Conservation (phyloP, 2,888 invertebrate genomes). For the Leptura quadrifasciata region DNA sequence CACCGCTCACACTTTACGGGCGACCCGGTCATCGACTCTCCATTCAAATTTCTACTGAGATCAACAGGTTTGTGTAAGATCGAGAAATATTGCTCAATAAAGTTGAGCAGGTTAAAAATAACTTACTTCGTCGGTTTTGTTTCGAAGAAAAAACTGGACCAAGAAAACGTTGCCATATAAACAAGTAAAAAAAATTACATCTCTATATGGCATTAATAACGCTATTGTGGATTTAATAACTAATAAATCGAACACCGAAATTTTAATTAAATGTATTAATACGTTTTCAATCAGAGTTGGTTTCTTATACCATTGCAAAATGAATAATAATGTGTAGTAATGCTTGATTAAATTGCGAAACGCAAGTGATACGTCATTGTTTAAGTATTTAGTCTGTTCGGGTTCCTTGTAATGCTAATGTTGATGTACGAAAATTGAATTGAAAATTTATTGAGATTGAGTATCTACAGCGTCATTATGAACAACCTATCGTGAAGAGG, state of each 20-base stretch:
- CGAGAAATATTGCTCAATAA: conserved; percentile 21
- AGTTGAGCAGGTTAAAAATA: conserved; percentile 15
- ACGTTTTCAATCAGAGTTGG: not conserved
- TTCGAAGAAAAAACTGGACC: not conserved
- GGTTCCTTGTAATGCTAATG: not conserved
- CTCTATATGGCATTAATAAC: not conserved
- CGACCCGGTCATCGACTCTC: conserved; percentile 32
- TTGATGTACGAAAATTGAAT: not conserved
- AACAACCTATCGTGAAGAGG: no score
- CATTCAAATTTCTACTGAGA: conserved; percentile 28
- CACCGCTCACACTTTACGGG: conserved; percentile 5
- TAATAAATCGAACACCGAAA: not conserved
- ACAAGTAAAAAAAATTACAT: not conserved
- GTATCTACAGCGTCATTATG: no score
- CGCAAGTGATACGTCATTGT: not conserved
- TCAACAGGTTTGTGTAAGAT: conserved; percentile 21
- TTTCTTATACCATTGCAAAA: not conserved
- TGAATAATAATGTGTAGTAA: not conserved
- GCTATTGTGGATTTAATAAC: not conserved
- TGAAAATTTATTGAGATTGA: not conserved
- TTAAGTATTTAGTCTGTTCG: not conserved
- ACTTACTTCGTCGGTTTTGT: not conserved
- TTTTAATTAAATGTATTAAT: not conserved
- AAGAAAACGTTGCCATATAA: not conserved
- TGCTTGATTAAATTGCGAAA: not conserved